A percentile compares a stretch with the other conserved stretches of the same genome.
These are phyloP conservation scores for Tetramorium parvispinum DNA, from an alignment of 1,140 invertebrate genomes.

Conservation along the genomic window DNA sequence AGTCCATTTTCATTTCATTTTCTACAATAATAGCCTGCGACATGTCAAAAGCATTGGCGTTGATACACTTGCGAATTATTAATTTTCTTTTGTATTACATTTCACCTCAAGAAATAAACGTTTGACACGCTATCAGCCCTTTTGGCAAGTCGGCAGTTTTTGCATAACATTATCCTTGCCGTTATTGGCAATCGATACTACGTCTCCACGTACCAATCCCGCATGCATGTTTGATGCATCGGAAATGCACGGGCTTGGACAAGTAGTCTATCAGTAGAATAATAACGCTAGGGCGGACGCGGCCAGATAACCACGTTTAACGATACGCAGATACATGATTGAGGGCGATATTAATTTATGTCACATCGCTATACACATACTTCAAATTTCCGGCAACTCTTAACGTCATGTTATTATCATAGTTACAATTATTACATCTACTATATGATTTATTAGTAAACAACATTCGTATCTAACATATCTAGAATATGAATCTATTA, in stretches of 20 bases:
- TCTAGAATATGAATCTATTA: neutral
- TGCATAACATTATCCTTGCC: neutral
- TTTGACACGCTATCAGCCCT: neutral
- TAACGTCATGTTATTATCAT: neutral
- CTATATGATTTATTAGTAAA: neutral
- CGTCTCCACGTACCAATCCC: neutral
- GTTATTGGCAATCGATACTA: slow-evolving; percentile 33
- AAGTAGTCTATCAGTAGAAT: slow-evolving; percentile 42
- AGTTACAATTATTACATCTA: neutral
- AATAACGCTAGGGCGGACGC: neutral
- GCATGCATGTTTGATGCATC: slow-evolving; percentile 36
- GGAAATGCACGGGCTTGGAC: slow-evolving; percentile 11
- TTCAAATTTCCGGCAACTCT: neutral
- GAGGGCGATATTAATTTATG: slow-evolving; percentile 29
- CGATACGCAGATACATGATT: neutral
- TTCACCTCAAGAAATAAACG: neutral
- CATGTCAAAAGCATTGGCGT: neutral
- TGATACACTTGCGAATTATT: slow-evolving; percentile 7
- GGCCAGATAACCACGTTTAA: neutral
- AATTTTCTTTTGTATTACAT: neutral
- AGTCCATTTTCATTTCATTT: slow-evolving; percentile 15
- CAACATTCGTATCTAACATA: neutral
- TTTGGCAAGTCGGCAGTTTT: slow-evolving; percentile 23
- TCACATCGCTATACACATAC: neutral
- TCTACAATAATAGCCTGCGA: neutral